These are phyloP conservation scores for Synergus laeviventris DNA, from an alignment of 2,888 invertebrate species.

Conservation along the genomic window DNA sequence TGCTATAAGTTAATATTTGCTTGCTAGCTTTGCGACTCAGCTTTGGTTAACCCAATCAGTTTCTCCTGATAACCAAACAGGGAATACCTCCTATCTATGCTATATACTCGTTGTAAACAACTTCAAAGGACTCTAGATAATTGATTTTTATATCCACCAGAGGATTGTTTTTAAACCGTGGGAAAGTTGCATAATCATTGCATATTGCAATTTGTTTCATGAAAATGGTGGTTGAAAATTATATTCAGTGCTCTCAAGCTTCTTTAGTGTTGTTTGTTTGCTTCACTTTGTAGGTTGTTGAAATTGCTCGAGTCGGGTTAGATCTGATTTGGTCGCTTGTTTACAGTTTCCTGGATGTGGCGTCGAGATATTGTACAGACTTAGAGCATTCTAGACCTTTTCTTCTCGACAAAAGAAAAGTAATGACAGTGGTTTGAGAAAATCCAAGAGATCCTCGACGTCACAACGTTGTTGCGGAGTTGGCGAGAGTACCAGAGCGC, in stretches of 20 bases:
- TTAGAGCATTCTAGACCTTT: not conserved
- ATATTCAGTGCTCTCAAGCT: not conserved
- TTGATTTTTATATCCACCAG: not conserved
- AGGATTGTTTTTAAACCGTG: not conserved
- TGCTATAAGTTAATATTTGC: conserved; percentile 14
- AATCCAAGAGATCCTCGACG: conserved; percentile 45
- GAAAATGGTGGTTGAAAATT: not conserved
- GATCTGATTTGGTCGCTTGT: conserved; percentile 8
- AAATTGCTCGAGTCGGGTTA: not conserved
- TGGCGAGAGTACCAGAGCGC: conserved; percentile 52
- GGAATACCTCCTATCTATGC: conserved; percentile 1
- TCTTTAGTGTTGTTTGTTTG: not conserved
- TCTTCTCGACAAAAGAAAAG: not conserved
- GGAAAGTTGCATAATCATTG: not conserved
- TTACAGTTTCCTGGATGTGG: not conserved
- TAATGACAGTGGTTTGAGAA: conserved; percentile 13
- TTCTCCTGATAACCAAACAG: conserved; percentile 20
- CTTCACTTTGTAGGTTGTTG: not conserved
- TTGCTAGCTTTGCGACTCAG: conserved; percentile 1
- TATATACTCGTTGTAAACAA: conserved; percentile 18
- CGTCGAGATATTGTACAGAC: not conserved
- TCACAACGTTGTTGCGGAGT: conserved; percentile 51
- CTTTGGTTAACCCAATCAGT: conserved; percentile 31
- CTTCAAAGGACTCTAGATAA: not conserved
- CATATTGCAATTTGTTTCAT: not conserved